Evolutionary conservation across 1,140 invertebrate species (phyloP), one percentile per base, ranked within the genome.

Genomic region (Sarcophaga bullata): DNA sequence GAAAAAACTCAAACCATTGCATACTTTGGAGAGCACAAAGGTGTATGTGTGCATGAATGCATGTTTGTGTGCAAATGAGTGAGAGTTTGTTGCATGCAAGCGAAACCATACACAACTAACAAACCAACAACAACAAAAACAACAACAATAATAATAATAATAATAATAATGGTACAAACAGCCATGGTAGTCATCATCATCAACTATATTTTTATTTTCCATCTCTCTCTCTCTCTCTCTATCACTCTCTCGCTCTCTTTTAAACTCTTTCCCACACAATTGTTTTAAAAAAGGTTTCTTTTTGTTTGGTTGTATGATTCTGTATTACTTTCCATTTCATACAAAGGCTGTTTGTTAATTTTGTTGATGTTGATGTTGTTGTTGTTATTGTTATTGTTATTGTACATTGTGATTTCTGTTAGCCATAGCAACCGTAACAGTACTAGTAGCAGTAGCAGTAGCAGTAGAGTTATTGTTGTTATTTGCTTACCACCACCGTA

Each of bases 21-120:
- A 50, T 78, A 78, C 75, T 78, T 78, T 76, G 75, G 19, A 52
- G 75, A 78, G 17, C 48, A 19, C 48, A 47, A 73, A 37, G 58
- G 72, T 82, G 46, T 13, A 47, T 81, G 25, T 72, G 46, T 76
- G 54, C 37, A 54, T 37, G 25, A 37, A 37, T 82, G 72, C 62
- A 19, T 78, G 50, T 75, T 47, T 15, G 13, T 17, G 47, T 76
- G 15, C 76, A 37, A 37, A 37, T 37, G 25, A 37, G 25, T 37
- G 52, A 13, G 5, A 58, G 50, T 37, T 37, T 58, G 7, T 10
- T 15, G 46, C 50, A 48, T 49, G 81, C n/a, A 73, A 68, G 7
- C 62, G 9, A 68, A 68, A 68, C n/a, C 62, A 68, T 68, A 68
- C 62, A 37, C 62, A 68, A n/a, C 62, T 58, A 5, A 58, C 54